Evolutionary conservation across 2,113 vertebrate species (phyloP).

Genomic region (Esox niger): DNA sequence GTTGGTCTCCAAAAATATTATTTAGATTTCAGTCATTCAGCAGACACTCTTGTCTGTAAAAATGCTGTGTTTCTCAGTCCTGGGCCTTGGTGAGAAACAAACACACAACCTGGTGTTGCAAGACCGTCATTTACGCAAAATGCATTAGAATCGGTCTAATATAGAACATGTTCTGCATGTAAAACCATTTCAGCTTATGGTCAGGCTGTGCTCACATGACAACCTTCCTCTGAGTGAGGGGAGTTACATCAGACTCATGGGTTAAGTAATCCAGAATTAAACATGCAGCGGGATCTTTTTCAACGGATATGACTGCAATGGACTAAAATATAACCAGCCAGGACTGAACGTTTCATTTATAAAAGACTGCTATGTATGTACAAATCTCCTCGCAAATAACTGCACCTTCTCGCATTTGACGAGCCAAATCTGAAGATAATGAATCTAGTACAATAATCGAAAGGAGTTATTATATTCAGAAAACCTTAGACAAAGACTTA

Average conservation of each 20-base stretch:
- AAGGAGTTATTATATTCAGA: not conserved
- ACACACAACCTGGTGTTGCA: too few relatives aligned
- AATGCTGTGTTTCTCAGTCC: not conserved
- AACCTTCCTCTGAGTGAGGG: slow-evolving; percentile 16
- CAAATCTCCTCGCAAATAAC: not conserved
- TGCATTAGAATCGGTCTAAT: not conserved
- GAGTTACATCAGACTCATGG: slow-evolving; percentile 24
- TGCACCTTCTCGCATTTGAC: not conserved
- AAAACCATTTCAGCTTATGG: slow-evolving; percentile 25
- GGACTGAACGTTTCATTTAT: slow-evolving; percentile 1
- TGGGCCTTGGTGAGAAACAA: too few relatives aligned
- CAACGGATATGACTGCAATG: too few relatives aligned
- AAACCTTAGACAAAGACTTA: slow-evolving; percentile 51
- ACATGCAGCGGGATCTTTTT: not conserved
- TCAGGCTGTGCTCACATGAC: slow-evolving; percentile 16
- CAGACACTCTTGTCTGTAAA: not conserved
- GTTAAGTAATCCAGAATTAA: slow-evolving; percentile 18
- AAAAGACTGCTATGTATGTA: not conserved
- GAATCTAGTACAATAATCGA: not conserved
- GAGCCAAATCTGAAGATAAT: not conserved
- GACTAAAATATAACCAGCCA: too few relatives aligned
- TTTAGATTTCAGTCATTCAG: too few relatives aligned
- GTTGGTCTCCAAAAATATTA: too few relatives aligned
- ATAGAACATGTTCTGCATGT: not conserved
- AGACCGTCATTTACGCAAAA: not conserved